Conservation (phyloP, 2,797 vertebrate genomes). For the Agapornis canus region DNA sequence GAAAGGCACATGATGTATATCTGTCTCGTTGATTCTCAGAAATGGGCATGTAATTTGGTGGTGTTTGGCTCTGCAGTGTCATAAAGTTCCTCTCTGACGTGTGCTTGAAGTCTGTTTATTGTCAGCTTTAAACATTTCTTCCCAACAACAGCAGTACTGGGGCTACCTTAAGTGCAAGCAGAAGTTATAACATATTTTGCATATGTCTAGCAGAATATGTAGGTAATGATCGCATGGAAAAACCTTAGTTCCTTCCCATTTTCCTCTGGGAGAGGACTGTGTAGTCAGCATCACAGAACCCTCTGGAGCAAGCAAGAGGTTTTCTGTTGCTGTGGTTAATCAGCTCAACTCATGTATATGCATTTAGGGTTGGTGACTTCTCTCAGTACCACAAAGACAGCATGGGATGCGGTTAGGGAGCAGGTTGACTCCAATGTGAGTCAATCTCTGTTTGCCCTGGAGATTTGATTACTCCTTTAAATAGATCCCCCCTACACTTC, state of each 20-base stretch:
- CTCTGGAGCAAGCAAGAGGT: no score
- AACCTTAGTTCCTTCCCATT: background rate
- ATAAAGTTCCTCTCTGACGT: background rate
- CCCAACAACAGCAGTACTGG: background rate
- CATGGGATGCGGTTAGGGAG: background rate
- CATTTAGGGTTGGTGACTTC: background rate
- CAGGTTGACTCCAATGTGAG: background rate
- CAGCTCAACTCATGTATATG: background rate
- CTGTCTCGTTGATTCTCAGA: background rate
- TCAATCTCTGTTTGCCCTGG: background rate
- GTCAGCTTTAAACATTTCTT: background rate
- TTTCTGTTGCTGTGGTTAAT: background rate
- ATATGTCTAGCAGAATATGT: background rate
- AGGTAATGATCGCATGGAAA: background rate
- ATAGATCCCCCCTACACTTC: background rate
- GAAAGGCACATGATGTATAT: background rate
- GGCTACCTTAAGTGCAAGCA: background rate
- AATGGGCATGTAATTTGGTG: background rate
- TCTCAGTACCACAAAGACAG: background rate
- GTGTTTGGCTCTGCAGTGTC: background rate
- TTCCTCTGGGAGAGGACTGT: background rate
- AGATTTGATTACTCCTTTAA: conserved; percentile 14
- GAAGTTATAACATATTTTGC: background rate
- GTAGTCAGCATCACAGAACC: background rate
- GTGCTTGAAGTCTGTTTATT: background rate